phyloP scores from a whole-genome alignment of 2,888 invertebrate genomes.

The Uropetala carovei region DNA sequence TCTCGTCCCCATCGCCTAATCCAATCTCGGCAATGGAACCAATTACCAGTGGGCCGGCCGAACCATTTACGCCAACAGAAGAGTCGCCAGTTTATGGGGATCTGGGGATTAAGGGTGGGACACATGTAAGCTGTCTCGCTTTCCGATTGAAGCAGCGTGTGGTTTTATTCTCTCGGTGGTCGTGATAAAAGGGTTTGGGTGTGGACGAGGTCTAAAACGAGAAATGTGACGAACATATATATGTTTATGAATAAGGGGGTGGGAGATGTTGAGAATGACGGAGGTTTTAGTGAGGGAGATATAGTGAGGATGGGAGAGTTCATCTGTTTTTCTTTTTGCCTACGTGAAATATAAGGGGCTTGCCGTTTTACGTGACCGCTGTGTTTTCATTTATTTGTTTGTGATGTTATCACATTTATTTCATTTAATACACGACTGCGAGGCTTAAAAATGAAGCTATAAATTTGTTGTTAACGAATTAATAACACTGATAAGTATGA shows the following conservation, averaged over 20 bases:
- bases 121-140: not conserved
- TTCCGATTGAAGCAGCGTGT: conserved; percentile 1
- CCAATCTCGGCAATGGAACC: conserved; percentile 29
- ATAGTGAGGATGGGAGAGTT: too few species aligned
- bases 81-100: not conserved
- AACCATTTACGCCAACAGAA: not conserved
- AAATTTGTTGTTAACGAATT: too few species aligned
- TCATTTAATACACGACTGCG: too few species aligned
- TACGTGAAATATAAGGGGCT: too few species aligned
- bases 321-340: too few species aligned
- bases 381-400: too few species aligned
- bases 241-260: not conserved
- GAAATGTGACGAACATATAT: too few species aligned
- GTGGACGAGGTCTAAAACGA: too few species aligned
- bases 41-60: not conserved
- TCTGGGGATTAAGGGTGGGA: not conserved
- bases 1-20: conserved; percentile 4
- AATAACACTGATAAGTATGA: too few species aligned
- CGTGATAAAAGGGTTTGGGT: not conserved
- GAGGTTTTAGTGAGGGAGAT: not conserved
- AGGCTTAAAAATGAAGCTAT: too few species aligned
- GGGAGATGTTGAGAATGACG: not conserved
- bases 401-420: too few species aligned
- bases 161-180: not conserved
- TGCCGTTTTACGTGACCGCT: too few species aligned